Conservation (phyloP, 1,140 invertebrate species). For the Leptopilina clavipes region DNA sequence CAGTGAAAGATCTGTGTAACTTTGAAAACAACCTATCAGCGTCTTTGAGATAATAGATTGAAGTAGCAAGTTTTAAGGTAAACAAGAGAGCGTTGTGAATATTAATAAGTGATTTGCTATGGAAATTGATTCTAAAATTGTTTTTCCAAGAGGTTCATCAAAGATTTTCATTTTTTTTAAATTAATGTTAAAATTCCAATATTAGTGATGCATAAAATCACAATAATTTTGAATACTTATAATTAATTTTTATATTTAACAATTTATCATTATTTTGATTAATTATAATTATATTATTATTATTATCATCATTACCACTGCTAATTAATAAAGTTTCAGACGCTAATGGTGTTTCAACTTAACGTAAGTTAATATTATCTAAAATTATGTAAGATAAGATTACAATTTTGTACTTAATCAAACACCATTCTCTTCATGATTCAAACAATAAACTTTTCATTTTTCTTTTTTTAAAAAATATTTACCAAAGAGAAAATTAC, state of each 20-base stretch:
- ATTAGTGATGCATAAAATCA: too few species aligned
- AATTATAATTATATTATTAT: background rate
- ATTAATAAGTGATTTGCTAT: background rate
- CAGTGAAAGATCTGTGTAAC: background rate
- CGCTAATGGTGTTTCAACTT: slow-evolving; percentile 1
- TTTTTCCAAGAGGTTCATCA: background rate
- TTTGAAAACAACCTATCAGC: slow-evolving; percentile 26
- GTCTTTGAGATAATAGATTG: slow-evolving; percentile 5
- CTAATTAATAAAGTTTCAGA: background rate
- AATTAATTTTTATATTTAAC: too few species aligned
- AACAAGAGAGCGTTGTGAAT: background rate
- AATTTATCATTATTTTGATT: background rate
- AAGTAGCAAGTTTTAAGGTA: slow-evolving; percentile 17
- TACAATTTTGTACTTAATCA: background rate
- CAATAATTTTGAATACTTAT: too few species aligned
- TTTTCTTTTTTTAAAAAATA: background rate
- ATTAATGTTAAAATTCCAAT: too few species aligned
- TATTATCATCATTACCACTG: too few species aligned
- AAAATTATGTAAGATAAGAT: slow-evolving; percentile 13
- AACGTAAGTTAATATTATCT: background rate
- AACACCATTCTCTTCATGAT: too few species aligned
- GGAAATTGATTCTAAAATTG: background rate
- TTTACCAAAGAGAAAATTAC: background rate
- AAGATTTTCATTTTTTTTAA: background rate
- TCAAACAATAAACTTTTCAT: too few species aligned